A percentile compares a stretch with the other conserved stretches of the same genome.
These are phyloP conservation scores for Metopolophium dirhodum DNA, from an alignment of 1,140 invertebrate genomes.

Conservation along the genomic window DNA sequence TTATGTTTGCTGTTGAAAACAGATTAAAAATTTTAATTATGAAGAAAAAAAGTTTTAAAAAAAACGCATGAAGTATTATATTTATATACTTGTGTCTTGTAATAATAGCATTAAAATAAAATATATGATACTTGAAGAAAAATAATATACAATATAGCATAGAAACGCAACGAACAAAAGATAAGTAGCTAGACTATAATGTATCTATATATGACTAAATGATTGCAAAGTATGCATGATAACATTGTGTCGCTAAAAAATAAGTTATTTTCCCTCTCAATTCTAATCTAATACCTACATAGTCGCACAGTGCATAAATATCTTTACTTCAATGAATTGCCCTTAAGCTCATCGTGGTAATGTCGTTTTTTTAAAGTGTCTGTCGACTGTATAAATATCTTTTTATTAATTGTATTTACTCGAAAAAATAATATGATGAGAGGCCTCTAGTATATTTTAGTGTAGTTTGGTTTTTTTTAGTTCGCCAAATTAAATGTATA, in stretches of 20 bases:
- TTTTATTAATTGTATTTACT: background rate
- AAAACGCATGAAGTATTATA: background rate
- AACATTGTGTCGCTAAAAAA: background rate
- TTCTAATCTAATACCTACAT: background rate
- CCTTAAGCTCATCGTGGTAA: background rate
- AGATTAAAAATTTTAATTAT: background rate
- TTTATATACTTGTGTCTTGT: background rate
- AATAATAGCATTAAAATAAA: slow-evolving; percentile 3
- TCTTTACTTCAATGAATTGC: background rate
- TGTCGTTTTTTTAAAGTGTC: background rate
- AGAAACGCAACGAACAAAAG: background rate
- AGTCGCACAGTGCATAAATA: background rate
- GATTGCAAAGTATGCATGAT: background rate
- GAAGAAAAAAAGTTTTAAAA: background rate
- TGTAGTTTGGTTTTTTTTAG: background rate
- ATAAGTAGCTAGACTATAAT: background rate
- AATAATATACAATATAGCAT: background rate
- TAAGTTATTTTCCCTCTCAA: slow-evolving; percentile 1
- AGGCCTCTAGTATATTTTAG: background rate
- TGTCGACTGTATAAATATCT: background rate
- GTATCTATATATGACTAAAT: background rate
- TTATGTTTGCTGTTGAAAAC: background rate
- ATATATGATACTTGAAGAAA: slow-evolving; percentile 13
- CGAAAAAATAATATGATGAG: background rate
- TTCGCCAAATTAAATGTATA: background rate